phyloP scores from a whole-genome alignment of 2,113 vertebrate species.

The Alethe castanea region DNA sequence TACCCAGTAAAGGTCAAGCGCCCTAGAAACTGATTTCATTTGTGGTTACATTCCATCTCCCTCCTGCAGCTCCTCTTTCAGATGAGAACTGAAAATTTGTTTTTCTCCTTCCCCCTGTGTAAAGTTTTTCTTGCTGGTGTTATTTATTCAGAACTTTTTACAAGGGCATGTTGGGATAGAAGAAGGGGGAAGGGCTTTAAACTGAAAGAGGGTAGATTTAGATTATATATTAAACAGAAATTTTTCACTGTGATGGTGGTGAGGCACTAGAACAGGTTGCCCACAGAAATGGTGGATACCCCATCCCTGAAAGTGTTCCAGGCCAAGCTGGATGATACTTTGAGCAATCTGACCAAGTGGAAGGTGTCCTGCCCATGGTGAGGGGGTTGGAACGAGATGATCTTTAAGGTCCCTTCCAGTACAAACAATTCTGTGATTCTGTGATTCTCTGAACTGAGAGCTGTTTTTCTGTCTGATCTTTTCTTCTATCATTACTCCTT shows the following conservation, averaged over 20 bases:
- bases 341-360: neutral
- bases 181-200: neutral
- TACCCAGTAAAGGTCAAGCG: neutral
- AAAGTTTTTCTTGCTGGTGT: neutral
- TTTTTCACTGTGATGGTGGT: neutral
- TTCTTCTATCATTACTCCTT: neutral
- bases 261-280: neutral
- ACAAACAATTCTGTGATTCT: neutral
- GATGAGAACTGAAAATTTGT: neutral
- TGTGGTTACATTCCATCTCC: neutral
- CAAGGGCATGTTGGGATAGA: neutral
- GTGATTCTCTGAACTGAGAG: neutral
- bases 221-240: neutral
- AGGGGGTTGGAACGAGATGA: rapidly evolving
- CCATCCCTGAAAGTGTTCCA: neutral
- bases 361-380: neutral
- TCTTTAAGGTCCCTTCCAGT: neutral
- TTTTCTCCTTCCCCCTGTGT: neutral
- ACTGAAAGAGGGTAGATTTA: neutral
- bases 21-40: neutral
- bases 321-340: neutral
- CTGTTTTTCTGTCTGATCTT: neutral
- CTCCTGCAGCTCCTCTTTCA: neutral
- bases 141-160: neutral
- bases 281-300: rapidly evolving